A percentile compares a stretch with the other conserved stretches of the same genome.
phyloP scores from a whole-genome alignment of 2,113 vertebrate genomes.

The Mixornis gularis region DNA sequence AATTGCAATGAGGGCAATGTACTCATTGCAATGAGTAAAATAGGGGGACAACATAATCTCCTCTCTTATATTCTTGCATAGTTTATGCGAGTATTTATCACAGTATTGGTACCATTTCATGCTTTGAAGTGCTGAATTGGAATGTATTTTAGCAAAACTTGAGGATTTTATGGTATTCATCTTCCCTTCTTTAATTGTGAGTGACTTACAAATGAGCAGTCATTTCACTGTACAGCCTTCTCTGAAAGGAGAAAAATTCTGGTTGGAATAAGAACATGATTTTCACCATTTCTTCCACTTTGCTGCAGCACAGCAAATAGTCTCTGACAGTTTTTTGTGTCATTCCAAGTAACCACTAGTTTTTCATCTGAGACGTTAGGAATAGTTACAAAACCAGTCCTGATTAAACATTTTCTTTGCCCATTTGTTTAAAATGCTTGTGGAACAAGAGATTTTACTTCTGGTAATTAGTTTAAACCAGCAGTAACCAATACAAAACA shows the following conservation, averaged over 20 bases:
- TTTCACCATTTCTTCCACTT: constrained; percentile 4
- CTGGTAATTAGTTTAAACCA: background rate
- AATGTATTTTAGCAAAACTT: background rate
- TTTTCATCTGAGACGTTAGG: constrained; percentile 8
- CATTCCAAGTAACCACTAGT: constrained; percentile 13
- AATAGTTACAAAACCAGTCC: constrained; percentile 17
- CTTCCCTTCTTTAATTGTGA: background rate
- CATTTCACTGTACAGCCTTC: background rate
- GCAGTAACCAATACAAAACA: background rate
- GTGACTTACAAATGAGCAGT: background rate
- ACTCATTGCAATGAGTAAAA: too few relatives aligned
- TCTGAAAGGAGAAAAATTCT: background rate
- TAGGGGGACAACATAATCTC: background rate
- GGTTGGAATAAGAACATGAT: background rate
- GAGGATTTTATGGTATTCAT: background rate
- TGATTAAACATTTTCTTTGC: background rate
- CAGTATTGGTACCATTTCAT: background rate
- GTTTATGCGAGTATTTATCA: background rate
- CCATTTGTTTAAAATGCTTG: background rate
- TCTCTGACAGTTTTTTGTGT: background rate
- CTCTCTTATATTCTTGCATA: background rate
- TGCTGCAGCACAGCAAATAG: background rate
- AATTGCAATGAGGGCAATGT: background rate
- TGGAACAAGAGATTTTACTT: constrained; percentile 4
- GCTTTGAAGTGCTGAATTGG: background rate